These are phyloP conservation scores for Colaptes auratus DNA, from an alignment of 2,113 vertebrate genomes.

Conservation along the genomic window DNA sequence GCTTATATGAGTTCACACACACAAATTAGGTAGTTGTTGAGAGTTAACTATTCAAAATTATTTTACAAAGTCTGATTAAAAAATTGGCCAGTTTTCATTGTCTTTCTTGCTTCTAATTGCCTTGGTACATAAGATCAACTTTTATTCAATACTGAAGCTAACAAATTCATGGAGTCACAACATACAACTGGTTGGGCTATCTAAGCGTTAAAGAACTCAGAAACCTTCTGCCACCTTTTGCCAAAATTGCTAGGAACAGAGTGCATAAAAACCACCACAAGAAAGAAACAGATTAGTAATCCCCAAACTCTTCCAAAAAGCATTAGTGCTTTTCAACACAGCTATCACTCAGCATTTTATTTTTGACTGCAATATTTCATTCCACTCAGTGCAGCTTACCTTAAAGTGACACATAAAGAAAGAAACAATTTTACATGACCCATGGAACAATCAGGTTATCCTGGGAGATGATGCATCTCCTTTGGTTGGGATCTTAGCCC, in stretches of 20 bases:
- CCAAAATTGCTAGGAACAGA: slow-evolving; percentile 36
- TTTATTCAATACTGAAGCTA: not conserved
- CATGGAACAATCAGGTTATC: not conserved
- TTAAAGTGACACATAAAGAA: not conserved
- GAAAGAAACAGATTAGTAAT: slow-evolving; percentile 24
- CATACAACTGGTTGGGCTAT: not conserved
- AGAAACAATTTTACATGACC: not conserved
- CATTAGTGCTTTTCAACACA: slow-evolving; percentile 46
- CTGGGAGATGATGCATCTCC: not conserved
- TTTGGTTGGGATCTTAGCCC: not conserved
- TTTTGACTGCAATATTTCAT: slow-evolving; percentile 21
- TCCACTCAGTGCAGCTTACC: not conserved
- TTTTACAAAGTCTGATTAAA: not conserved
- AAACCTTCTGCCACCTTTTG: slow-evolving; percentile 20
- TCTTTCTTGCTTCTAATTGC: not conserved
- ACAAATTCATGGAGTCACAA: slow-evolving; percentile 14
- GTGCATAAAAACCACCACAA: not conserved
- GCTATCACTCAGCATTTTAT: slow-evolving; percentile 48
- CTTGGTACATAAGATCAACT: not conserved
- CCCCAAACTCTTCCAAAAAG: slow-evolving; percentile 43
- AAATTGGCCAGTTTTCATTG: not conserved
- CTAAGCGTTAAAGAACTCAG: slow-evolving; percentile 7
- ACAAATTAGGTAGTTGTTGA: not conserved
- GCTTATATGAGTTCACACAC: not conserved
- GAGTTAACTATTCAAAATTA: not conserved